Base-by-base conservation (phyloP, 2,113 vertebrate species). In the Gallinago media region DNA sequence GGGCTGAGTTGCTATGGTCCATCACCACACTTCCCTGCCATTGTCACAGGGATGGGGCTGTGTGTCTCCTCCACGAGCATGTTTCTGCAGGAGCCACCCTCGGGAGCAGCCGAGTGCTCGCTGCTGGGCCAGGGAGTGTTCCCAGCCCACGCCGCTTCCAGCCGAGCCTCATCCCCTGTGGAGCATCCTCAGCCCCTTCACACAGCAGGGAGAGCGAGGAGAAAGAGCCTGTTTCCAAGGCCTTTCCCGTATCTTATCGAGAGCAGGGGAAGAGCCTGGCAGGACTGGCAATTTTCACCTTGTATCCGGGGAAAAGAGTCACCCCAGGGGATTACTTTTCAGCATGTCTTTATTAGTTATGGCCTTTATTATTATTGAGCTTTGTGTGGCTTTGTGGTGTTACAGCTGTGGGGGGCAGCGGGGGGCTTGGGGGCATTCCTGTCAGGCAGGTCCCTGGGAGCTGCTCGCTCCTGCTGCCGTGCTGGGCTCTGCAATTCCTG, bases 1-100 rank as follows among this genome's bases (percentile, higher is more conserved):
- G 46, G 63, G 52, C 62, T 49, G 88, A 29, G 49, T 71, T 78
- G 46, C 54, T 0, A 0, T 3, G 40, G 17, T 18, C 58, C 1
- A 0, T 77, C 47, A 1, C 0, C 0, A 54, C 34, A 8, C 56
- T 36, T 67, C 10, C 1, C 56, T 65, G 65, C 54, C 4, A 1
- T 38, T 42, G 40, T 13, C 56, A 8, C 1, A 15, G 70, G 59
- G 27, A 12, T 12, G 56, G 42, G 42, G 47, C 50, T 16, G 38
- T 13, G 61, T 50, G 5, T 26, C 71, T 59, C 36, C 36, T 44
- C 4, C 7, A 25, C 6, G 8, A 20, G 38, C 7, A 2, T 5
- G 4, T 55, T 63, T 61, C 49, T 58, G 16, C 4, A 4, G 78
- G 40, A 85, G 42, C 54, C 11, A 11, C 2, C 0, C 1, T 2